Base-by-base conservation (phyloP, 2,113 vertebrate genomes). In the Bos javanicus region DNA sequence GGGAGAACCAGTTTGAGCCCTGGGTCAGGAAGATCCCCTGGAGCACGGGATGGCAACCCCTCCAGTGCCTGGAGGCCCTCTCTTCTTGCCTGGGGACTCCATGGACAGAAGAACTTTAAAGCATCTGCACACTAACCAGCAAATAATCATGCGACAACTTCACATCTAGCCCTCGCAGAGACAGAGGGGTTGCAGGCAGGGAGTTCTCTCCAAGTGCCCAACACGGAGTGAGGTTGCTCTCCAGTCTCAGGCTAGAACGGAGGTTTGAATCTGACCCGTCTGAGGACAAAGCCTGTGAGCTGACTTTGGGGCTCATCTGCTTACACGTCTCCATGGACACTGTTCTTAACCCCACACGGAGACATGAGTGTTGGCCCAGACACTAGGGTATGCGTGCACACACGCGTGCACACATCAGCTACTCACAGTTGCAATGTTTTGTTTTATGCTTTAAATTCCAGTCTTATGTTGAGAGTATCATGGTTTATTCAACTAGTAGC, bases 311-410 rank as follows among this genome's bases (percentile, higher is more conserved):
- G 13, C 19, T 43, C 17, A 28, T 4, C 15, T 64, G 39, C 54
- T n/a, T 39, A 1, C n/a, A 7, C 12, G 7, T 39, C 17, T 57
- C 6, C 30, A 36, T 0, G 13, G 11, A 16, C 2, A 0, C 2
- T 5, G 17, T 59, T 36, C 15, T 85, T 12, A 23, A 7, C 9
- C 8, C 1, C 11, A 11, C 23, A 23, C 0, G 2, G 21, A 62
- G 15, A 89, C 25, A 6, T 13, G 7, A 26, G 3, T 19, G 30
- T 19, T 5, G 14, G 6, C 33, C 57, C 60, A 48, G 1, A 84
- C 1, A 25, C 25, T 33, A 6, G 4, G 16, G 10, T 43, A 50
- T 52, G 50, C 0, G 2, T 39, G 2, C 30, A 30, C 1, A 10
- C 9, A n/a, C 43, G 43, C 1, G 43, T 2, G 2, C 19, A 19